These are phyloP conservation scores for Conus ventricosus DNA, from an alignment of 1,140 invertebrate genomes.

Conservation along the genomic window DNA sequence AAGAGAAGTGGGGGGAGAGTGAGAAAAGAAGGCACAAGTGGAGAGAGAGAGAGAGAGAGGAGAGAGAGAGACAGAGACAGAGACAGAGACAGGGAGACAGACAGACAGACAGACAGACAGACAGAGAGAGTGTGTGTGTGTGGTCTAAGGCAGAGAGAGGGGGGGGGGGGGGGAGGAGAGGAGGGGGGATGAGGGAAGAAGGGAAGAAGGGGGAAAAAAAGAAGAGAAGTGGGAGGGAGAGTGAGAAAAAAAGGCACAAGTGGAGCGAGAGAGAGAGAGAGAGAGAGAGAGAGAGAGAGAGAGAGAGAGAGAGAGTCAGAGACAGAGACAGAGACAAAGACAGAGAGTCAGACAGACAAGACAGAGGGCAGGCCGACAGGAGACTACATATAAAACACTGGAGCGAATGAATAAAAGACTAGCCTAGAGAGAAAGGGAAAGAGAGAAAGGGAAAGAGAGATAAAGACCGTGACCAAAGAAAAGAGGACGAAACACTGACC, in stretches of 20 bases:
- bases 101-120: too few species aligned
- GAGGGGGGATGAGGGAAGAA: neutral
- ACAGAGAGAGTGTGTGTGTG: too few species aligned
- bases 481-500: too few species aligned
- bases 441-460: too few species aligned
- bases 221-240: neutral
- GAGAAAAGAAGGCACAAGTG: too few species aligned
- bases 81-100: too few species aligned
- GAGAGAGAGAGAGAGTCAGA: slow-evolving; percentile 1
- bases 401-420: too few species aligned
- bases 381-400: too few species aligned
- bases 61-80: neutral
- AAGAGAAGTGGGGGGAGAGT: neutral
- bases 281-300: slow-evolving; percentile 22
- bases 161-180: too few species aligned
- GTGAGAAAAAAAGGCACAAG: neutral
- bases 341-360: neutral
- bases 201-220: neutral
- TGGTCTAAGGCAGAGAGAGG: neutral
- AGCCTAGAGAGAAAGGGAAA: too few species aligned
- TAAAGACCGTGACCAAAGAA: too few species aligned
- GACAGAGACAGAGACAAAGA: neutral
- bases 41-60: neutral
- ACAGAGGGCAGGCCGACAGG: too few species aligned
- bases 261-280: slow-evolving; percentile 7